Evolutionary conservation across 1,140 invertebrate genomes (phyloP), one percentile per base, ranked within the genome.

Genomic region (Arctopsyche grandis): DNA sequence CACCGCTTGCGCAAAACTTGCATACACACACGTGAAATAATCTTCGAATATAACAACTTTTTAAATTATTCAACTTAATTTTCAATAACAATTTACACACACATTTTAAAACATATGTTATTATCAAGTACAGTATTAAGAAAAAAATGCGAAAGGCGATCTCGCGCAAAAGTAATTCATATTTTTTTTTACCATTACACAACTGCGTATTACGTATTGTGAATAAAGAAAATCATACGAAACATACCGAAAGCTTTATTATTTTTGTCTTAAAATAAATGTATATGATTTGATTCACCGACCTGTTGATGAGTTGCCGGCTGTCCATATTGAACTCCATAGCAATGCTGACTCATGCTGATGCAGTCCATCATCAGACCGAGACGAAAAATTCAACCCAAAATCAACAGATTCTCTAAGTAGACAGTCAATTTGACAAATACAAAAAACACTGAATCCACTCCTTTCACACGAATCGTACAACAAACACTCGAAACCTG

Each of bases 261-360:
- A 5, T 52, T 52, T 52, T 52, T 52, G 4, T 14, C 10, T 52
- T 52, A 14, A 5, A 52, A 52, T 52, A 52, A 16, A 52, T 52
- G 12, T 14, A 52, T 52, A 12, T 52, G 48, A 38, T 38, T 38
- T 38, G 29, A 38, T 38, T 38, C 29, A 38, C 29, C 29, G 10
- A 71, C 78, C 69, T 79, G 81, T 46, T 70, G 78, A 48, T 24
- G 70, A 63, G 52, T 63, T 26, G 74, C 14, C 24, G 74, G 21
- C 22, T 82, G 81, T 19, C 75, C 69, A 48, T 82, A 82, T 44
- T 82, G 81, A 52, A 82, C 66, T 24, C 75, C 71, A 70, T 82
- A 82, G 21, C 81, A 82, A 46, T 77, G 75, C 63, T 82, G 81
- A 10, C 75, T 63, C 78, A 82, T 78, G 16, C 66, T 74, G n/a